Conservation (phyloP, 2,888 invertebrate genomes). For the Eilema depressum region DNA sequence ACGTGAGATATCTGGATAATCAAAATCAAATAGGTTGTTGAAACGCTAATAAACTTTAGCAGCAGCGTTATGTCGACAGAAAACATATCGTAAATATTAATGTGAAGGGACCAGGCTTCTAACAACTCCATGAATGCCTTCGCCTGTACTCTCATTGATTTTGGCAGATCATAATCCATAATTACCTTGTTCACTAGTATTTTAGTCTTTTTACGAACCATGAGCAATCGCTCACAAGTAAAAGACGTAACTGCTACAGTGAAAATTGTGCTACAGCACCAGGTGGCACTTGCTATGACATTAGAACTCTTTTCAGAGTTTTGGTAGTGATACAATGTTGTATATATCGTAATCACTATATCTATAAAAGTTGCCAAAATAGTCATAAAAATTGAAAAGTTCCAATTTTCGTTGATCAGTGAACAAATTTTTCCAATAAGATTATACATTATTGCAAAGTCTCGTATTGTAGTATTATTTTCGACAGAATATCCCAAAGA, state of each 20-base stretch:
- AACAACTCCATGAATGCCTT: conserved; percentile 64
- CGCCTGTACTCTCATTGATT: conserved; percentile 65
- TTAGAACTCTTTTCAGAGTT: conserved; percentile 29
- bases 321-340: conserved; percentile 60
- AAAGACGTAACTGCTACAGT: conserved; percentile 59
- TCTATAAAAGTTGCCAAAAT: conserved; percentile 66
- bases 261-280: conserved; percentile 60
- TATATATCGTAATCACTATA: conserved; percentile 67
- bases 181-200: conserved; percentile 68
- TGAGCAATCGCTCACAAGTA: conserved; percentile 62
- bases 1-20: conserved; percentile 2
- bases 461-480: conserved; percentile 60
- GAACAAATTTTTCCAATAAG: conserved; percentile 62
- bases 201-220: conserved; percentile 63
- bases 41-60: conserved; percentile 72
- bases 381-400: conserved; percentile 71
- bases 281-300: conserved; percentile 56
- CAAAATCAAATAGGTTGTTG: conserved; percentile 74
- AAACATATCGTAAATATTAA: conserved; percentile 71
- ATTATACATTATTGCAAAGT: conserved; percentile 63
- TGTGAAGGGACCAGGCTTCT: conserved; percentile 67
- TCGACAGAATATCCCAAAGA: conserved; percentile 54
- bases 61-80: conserved; percentile 71
- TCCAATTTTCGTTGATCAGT: conserved; percentile 65
- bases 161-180: conserved; percentile 70